Evolutionary conservation across 2,113 vertebrate species (phyloP).

Genomic region (Synodontis membranacea): DNA sequence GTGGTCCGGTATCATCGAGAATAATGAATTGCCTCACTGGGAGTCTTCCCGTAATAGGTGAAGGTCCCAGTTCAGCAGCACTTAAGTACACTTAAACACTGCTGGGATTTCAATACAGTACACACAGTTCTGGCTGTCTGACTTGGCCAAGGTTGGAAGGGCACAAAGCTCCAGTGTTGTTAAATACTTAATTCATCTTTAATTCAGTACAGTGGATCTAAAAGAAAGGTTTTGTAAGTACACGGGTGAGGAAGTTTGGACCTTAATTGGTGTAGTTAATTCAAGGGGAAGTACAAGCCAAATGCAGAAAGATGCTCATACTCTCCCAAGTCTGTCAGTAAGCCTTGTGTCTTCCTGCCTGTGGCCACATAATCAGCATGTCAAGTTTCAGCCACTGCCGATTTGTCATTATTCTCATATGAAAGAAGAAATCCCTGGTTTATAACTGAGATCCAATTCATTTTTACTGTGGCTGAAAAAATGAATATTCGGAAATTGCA

Average conservation of each 20-base stretch:
- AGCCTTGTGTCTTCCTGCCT: conserved; percentile 20
- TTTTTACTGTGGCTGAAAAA: conserved; percentile 57
- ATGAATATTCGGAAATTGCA: conserved; percentile 53
- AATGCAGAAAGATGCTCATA: background rate
- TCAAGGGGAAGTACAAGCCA: background rate
- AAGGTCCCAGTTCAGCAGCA: conserved; percentile 24
- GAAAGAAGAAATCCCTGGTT: conserved; percentile 37
- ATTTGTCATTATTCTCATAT: conserved; percentile 64
- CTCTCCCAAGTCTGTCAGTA: background rate
- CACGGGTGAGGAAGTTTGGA: background rate
- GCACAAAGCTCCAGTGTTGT: background rate
- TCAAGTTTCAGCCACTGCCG: background rate
- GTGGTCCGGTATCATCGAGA: conserved; percentile 40
- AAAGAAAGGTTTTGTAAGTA: background rate
- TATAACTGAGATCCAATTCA: conserved; percentile 51
- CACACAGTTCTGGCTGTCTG: background rate
- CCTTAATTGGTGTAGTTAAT: background rate
- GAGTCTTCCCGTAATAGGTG: background rate
- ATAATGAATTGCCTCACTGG: conserved; percentile 47
- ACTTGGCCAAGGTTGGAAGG: conserved; percentile 6
- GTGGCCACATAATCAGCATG: conserved; percentile 2
- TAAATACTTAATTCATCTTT: background rate
- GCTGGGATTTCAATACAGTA: background rate
- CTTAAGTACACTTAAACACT: conserved; percentile 9
- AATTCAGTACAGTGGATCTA: background rate